Conservation (phyloP, 2,797 vertebrate species). For the Threskiornis aethiopicus region DNA sequence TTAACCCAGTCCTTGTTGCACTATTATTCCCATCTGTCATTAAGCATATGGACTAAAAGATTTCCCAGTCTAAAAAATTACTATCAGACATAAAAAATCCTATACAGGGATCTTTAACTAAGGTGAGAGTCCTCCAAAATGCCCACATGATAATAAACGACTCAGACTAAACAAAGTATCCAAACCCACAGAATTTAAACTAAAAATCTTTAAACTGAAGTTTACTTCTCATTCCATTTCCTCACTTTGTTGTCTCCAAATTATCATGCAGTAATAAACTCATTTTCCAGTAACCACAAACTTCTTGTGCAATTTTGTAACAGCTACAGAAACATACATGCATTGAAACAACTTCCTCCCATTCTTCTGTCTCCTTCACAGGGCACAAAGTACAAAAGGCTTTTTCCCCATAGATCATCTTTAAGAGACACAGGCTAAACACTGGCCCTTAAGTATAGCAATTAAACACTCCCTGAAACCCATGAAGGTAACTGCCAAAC, state of each 20-base stretch:
- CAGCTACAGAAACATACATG: not conserved
- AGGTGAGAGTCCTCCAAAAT: not conserved
- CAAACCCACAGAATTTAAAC: not conserved
- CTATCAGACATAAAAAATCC: not conserved
- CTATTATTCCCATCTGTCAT: not conserved
- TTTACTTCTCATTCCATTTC: not conserved
- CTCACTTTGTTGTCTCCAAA: not conserved
- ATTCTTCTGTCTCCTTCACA: not conserved
- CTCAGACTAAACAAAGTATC: not conserved
- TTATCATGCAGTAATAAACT: not conserved
- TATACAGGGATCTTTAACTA: not conserved
- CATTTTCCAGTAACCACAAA: not conserved
- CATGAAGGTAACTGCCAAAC: not conserved
- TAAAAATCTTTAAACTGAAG: not conserved
- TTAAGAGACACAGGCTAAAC: not conserved
- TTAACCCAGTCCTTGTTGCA: not conserved
- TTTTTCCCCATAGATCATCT: not conserved
- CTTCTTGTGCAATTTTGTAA: not conserved
- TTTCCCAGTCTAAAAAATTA: not conserved
- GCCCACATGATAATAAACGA: not conserved
- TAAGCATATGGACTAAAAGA: not conserved
- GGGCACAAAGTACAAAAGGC: not conserved
- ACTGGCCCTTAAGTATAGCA: not conserved
- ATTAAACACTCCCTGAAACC: not conserved
- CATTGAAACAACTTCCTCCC: not conserved